A percentile compares a stretch with the other conserved stretches of the same genome.
Conservation (phyloP, 1,140 invertebrate species). For the Holcopasites calliopsidis region DNA sequence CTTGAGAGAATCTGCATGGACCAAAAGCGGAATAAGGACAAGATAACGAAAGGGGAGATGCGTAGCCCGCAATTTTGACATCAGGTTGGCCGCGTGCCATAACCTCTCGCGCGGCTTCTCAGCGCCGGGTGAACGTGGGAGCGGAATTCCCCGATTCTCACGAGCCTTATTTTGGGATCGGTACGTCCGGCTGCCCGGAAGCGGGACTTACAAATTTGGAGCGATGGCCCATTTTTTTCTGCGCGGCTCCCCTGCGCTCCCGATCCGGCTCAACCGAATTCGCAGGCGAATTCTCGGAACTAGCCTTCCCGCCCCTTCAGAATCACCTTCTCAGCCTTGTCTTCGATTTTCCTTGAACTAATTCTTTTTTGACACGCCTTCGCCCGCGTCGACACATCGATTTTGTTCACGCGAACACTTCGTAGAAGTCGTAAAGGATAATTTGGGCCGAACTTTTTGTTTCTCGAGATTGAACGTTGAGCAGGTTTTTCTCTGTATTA, state of each 20-base stretch:
- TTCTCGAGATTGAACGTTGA: too few species aligned
- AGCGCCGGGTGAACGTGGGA: conserved; percentile 53
- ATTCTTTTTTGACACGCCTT: conserved; percentile 1
- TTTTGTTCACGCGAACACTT: neutral
- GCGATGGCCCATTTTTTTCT: conserved; percentile 39
- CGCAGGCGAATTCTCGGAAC: conserved; percentile 24
- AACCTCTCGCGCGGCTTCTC: conserved; percentile 17
- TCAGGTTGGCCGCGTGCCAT: conserved; percentile 53
- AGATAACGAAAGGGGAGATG: conserved; percentile 43
- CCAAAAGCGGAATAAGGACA: conserved; percentile 9
- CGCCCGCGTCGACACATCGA: neutral
- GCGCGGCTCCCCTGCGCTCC: neutral
- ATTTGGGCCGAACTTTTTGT: too few species aligned
- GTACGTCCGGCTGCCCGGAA: conserved; percentile 42
- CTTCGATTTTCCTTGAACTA: conserved; percentile 20
- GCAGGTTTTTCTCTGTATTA: too few species aligned
- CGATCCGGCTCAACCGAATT: conserved; percentile 29
- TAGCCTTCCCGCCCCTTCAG: conserved; percentile 15
- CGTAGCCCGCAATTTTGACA: conserved; percentile 45
- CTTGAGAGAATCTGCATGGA: too few species aligned
- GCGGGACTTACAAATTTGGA: conserved; percentile 58
- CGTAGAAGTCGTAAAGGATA: neutral
- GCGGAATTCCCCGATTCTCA: conserved; percentile 68
- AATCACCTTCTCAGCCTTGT: conserved; percentile 9
- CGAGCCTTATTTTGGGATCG: conserved; percentile 60